Evolutionary conservation across 2,888 invertebrate species (phyloP), one percentile per base, ranked within the genome.

Genomic region (Lacanobia wlatinum): DNA sequence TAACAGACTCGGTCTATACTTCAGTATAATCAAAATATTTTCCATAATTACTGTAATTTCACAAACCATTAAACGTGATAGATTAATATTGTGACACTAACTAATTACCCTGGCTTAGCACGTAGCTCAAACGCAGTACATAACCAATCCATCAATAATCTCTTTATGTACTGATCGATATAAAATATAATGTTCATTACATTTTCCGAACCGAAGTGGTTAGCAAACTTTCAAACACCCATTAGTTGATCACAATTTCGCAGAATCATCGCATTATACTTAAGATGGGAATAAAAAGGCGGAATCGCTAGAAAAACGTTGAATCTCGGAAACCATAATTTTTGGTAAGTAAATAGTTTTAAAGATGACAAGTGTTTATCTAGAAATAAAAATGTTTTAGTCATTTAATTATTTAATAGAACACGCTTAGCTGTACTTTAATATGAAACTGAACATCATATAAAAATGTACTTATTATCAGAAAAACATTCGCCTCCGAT

Each of bases 201-300:
- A 78, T 73, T 78, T 70, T 55, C 56, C 18, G n/a, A 23, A 52
- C 12, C 10, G 69, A 9, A 68, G 34, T 63, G 23, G 71, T 72
- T 62, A 76, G 38, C 56, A 71, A 79, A 80, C 71, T 82, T 78
- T 68, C 50, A 64, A 66, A 61, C 63, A 59, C 50, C 80, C 81
- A 86, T 87, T 83, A 86, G 66, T 73, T 77, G 65, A 85, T 84
- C 76, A 76, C 61, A 65, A 73, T 71, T 78, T 66, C 70, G 73
- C 66, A 59, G 63, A 73, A 81, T 87, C 87, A 84, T 80, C 59
- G 61, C 52, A 65, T 64, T 73, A 80, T 62, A 61, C 69, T 59
- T 5, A 7, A 43, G 53, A 43, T 73, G 8, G 21, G 38, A 43
- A 46, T 40, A 18, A 50, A 67, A 40, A 38, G 0, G 18, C 5